phyloP scores from a whole-genome alignment of 2,888 invertebrate genomes.

The Magallana nippona region DNA sequence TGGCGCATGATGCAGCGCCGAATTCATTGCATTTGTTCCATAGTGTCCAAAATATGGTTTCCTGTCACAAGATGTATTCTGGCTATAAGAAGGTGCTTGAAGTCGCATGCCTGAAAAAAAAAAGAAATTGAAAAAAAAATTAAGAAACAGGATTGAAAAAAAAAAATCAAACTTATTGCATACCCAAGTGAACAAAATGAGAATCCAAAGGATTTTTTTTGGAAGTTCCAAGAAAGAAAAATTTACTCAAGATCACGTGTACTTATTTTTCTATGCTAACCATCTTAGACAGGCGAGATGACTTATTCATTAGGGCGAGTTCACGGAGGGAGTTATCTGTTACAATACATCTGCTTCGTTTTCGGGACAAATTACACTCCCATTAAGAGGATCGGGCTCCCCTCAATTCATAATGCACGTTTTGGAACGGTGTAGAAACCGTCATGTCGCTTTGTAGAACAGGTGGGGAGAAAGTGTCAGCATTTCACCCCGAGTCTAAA shows the following conservation, averaged over 20 bases:
- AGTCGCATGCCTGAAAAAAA: slow-evolving; percentile 69
- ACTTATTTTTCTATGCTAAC: slow-evolving; percentile 8
- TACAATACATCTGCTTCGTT: slow-evolving; percentile 28
- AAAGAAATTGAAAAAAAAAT: neutral
- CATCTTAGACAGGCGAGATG: slow-evolving; percentile 6
- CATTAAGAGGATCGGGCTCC: neutral
- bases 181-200: neutral
- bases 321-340: slow-evolving; percentile 23
- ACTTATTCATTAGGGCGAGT: slow-evolving; percentile 31
- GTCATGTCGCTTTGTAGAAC: neutral
- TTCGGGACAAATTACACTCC: slow-evolving; percentile 23
- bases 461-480: too few species aligned
- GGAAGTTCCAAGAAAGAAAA: neutral
- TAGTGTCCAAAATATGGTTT: slow-evolving; percentile 68
- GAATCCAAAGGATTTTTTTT: neutral
- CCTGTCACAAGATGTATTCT: slow-evolving; percentile 69
- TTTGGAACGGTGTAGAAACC: neutral
- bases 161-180: neutral
- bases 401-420: slow-evolving; percentile 18
- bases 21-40: slow-evolving; percentile 64
- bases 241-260: neutral
- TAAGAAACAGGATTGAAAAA: neutral
- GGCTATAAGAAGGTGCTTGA: slow-evolving; percentile 62
- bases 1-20: slow-evolving; percentile 66
- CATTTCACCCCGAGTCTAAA: too few species aligned